Base-by-base conservation (phyloP, 1,140 invertebrate genomes). In the Nomia melanderi region DNA sequence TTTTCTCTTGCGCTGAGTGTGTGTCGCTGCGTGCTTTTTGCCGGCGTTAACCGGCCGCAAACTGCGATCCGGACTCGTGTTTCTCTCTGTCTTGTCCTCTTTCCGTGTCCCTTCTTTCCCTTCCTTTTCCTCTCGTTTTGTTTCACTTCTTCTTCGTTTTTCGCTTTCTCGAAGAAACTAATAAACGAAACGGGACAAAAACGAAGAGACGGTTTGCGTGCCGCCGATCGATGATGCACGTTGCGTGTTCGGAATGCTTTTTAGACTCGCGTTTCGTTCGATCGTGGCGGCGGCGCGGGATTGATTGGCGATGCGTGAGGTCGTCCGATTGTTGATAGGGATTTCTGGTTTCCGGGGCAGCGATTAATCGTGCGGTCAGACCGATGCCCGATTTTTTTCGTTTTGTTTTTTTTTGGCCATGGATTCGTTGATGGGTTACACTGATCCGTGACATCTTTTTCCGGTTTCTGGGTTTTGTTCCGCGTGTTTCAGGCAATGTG, bases 1-100 rank as follows among this genome's bases (percentile, higher is more conserved):
- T 20, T 54, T 54, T 63, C n/a, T 50, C 39, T 36, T 62, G 47
- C 57, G 12, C 17, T 65, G 17, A 33, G 17, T 12, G 14, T 64
- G 36, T 31, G 66, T 62, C 71, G 33, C 57, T 39, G 47, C 53
- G 70, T 59, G 71, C 78, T 86, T 80, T 77, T 83, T 78, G 62
- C 66, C 75, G 67, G 33, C 77, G 59, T 60, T 77, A 77, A 71
- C 67, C 57, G 66, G 47, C 67, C 47, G 47, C 67, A 39, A 63
- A 70, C 31, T n/a, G 57, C 20, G 39, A 50, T 17, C 33, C 14
- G 36, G 2, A 7, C 44, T 33, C 27, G 41, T 56, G 33, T n/a
- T n/a, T 1, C 14, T 17, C 4, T 17, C 14, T 14, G 12, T 44
- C 41, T 17, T 17, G 12, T 41, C n/a, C n/a, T n/a, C n/a, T n/a